These are phyloP conservation scores for Hyaena hyaena DNA, from an alignment of 2,113 vertebrate genomes.

Conservation along the genomic window DNA sequence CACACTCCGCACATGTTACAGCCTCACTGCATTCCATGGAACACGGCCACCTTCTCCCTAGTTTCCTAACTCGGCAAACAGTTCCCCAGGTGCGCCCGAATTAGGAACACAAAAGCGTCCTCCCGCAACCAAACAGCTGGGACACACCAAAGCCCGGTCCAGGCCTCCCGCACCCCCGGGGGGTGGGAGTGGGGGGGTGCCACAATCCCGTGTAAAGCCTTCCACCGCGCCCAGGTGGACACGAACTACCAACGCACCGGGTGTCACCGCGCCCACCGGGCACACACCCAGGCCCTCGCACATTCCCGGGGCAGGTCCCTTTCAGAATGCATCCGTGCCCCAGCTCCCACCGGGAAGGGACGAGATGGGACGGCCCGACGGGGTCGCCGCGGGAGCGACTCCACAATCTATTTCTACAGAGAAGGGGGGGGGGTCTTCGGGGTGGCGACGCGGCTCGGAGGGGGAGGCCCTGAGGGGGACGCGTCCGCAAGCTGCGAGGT, in stretches of 20 bases:
- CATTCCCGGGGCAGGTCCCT: not conserved
- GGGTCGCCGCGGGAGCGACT: not conserved
- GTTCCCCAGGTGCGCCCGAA: constrained; percentile 50
- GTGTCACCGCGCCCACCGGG: not conserved
- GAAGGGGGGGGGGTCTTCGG: not conserved
- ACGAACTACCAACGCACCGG: not conserved
- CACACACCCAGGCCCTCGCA: not conserved
- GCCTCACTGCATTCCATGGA: not conserved
- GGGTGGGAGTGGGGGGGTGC: not conserved
- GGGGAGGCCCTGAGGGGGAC: not conserved
- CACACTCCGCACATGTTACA: not conserved
- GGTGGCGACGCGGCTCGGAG: not conserved
- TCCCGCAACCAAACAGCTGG: not conserved
- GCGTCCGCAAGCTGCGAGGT: not conserved
- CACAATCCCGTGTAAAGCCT: not conserved
- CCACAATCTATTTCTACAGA: not conserved
- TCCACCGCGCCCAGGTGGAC: not conserved
- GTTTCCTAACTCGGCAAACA: constrained; percentile 47
- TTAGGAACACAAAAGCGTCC: constrained; percentile 46
- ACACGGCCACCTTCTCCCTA: constrained; percentile 8
- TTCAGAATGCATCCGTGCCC: not conserved
- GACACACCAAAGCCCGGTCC: not conserved
- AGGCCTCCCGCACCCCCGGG: not conserved
- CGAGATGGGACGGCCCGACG: not conserved
- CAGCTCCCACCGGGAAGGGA: not conserved